Evolutionary conservation across 2,888 invertebrate species (phyloP).

Genomic region (Drosophila kambysellisi): DNA sequence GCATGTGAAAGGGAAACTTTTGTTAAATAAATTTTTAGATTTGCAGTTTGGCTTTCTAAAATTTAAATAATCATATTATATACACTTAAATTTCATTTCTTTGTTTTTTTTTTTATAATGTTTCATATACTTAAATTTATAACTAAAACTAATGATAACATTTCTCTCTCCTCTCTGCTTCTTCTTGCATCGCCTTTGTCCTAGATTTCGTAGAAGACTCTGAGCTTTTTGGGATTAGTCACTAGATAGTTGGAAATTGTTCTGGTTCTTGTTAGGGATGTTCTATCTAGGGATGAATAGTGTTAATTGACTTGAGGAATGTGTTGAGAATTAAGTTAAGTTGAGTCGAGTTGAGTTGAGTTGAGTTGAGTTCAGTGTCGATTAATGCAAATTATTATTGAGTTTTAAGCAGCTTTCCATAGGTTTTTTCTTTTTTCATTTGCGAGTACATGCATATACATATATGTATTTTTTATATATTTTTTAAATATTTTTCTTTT

Average conservation of each 20-base stretch:
- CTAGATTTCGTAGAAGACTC: constrained; percentile 53
- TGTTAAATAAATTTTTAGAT: background rate
- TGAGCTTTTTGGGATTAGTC: constrained; percentile 42
- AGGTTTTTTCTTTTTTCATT: constrained; percentile 7
- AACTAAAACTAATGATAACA: constrained; percentile 80
- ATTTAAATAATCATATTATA: constrained; percentile 59
- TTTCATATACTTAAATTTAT: constrained; percentile 65
- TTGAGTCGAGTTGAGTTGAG: background rate
- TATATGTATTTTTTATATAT: constrained; percentile 38
- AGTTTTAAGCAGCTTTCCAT: constrained; percentile 49
- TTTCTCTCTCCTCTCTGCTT: constrained; percentile 39
- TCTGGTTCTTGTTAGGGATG: constrained; percentile 7
- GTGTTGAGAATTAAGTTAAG: constrained; percentile 16
- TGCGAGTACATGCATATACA: constrained; percentile 17
- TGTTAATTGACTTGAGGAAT: constrained; percentile 58
- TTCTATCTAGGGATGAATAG: constrained; percentile 29
- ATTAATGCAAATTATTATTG: constrained; percentile 39
- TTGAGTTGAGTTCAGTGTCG: constrained; percentile 17
- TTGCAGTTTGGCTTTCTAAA: constrained; percentile 26
- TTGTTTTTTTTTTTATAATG: constrained; percentile 7
- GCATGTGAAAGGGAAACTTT: background rate
- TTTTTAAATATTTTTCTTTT: constrained; percentile 49
- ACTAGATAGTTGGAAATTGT: constrained; percentile 29
- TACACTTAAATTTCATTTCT: constrained; percentile 38
- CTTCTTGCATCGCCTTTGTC: constrained; percentile 15